Evolutionary conservation across 2,888 invertebrate genomes (phyloP).

Genomic region (Tenthredo mesomela): DNA sequence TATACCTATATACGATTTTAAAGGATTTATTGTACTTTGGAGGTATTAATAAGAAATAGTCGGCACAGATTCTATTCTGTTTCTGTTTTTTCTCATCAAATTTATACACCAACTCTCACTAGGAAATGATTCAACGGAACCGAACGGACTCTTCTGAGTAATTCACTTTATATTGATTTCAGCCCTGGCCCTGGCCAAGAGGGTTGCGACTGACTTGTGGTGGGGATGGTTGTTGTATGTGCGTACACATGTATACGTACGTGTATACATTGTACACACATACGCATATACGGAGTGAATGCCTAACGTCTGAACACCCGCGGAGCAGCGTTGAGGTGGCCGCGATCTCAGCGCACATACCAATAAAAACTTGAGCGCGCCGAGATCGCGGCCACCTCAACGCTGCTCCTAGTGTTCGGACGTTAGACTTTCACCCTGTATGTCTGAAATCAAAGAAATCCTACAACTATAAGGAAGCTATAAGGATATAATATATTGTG

Average conservation of each 20-base stretch:
- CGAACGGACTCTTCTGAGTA: constrained; percentile 58
- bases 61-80: neutral
- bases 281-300: no score
- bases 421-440: no score
- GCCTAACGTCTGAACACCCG: no score
- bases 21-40: neutral
- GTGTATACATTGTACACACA: no score
- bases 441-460: no score
- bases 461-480: no score
- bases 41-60: neutral
- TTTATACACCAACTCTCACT: neutral
- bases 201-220: constrained; percentile 49
- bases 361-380: no score
- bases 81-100: neutral
- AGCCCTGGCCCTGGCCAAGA: constrained; percentile 59
- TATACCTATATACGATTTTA: neutral
- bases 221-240: constrained; percentile 18
- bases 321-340: no score
- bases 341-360: no score
- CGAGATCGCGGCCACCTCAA: no score
- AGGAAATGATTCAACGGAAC: constrained; percentile 1
- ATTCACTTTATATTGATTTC: constrained; percentile 71
- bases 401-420: no score
- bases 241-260: neutral
- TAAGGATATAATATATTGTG: no score